phyloP scores from a whole-genome alignment of 1,140 invertebrate species.

The Neotoxoptera formosana region DNA sequence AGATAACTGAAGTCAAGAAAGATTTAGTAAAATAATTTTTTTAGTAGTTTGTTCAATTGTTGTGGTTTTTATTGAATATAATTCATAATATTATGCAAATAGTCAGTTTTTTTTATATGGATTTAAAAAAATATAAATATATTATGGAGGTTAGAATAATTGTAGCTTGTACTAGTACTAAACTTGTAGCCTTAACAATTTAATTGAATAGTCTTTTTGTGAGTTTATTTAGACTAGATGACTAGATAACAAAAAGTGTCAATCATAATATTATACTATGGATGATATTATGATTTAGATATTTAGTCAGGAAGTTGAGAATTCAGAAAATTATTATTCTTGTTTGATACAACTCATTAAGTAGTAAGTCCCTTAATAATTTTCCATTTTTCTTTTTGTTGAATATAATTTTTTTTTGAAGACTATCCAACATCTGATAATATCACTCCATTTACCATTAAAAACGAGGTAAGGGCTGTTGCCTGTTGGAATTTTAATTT shows the following conservation, averaged over 20 bases:
- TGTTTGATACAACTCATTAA: background rate
- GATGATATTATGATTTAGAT: background rate
- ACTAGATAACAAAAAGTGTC: background rate
- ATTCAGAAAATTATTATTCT: background rate
- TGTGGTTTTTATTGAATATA: background rate
- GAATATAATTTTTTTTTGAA: background rate
- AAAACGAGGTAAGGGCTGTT: background rate
- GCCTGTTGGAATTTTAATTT: background rate
- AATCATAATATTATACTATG: background rate
- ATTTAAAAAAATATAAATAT: background rate
- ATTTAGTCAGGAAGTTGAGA: background rate
- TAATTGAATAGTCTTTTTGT: background rate
- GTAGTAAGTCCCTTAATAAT: background rate
- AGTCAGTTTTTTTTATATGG: background rate
- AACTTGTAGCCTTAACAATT: background rate
- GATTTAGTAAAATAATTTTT: background rate
- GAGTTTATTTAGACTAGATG: background rate
- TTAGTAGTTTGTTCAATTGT: background rate
- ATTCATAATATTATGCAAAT: background rate
- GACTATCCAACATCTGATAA: background rate
- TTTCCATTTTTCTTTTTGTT: background rate
- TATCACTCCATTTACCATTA: background rate
- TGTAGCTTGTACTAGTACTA: too few relatives aligned
- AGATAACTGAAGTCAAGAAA: background rate
- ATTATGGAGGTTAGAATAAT: too few relatives aligned